Conservation (phyloP, 2,113 vertebrate genomes). For the Blennius ocellaris region DNA sequence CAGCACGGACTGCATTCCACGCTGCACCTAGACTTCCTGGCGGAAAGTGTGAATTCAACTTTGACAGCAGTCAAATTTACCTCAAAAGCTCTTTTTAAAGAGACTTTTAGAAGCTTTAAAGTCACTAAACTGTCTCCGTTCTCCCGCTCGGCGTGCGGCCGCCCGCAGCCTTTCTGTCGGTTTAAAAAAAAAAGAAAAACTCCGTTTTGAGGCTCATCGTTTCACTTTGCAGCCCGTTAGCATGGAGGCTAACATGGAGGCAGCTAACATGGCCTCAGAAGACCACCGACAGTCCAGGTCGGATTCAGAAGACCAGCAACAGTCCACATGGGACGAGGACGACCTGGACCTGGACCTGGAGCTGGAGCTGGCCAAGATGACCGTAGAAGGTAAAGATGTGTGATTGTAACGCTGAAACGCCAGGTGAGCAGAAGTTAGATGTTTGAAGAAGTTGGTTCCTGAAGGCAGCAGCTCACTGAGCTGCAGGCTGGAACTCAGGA, state of each 20-base stretch:
- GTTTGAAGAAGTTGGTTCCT: too few species aligned
- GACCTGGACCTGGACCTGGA: slow-evolving; percentile 1
- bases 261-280: neutral
- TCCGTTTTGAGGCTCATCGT: too few species aligned
- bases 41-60: neutral
- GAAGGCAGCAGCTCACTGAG: too few species aligned
- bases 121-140: too few species aligned
- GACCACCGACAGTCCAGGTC: neutral
- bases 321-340: neutral
- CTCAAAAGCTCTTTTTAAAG: neutral
- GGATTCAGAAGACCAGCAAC: neutral
- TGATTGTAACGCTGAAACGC: too few species aligned
- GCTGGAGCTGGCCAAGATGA: neutral
- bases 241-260: slow-evolving; percentile 49
- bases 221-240: slow-evolving; percentile 11
- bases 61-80: neutral
- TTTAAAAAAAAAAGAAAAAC: too few species aligned
- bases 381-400: slow-evolving; percentile 27
- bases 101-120: accelerated
- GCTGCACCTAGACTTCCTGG: neutral
- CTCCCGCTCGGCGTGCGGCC: too few species aligned
- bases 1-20: slow-evolving; percentile 50
- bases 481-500: too few species aligned
- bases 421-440: too few species aligned
- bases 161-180: too few species aligned